Evolutionary conservation across 2,797 vertebrate genomes (phyloP), one percentile per base, ranked within the genome.

Genomic region (Crossoptilon crossoptilon): DNA sequence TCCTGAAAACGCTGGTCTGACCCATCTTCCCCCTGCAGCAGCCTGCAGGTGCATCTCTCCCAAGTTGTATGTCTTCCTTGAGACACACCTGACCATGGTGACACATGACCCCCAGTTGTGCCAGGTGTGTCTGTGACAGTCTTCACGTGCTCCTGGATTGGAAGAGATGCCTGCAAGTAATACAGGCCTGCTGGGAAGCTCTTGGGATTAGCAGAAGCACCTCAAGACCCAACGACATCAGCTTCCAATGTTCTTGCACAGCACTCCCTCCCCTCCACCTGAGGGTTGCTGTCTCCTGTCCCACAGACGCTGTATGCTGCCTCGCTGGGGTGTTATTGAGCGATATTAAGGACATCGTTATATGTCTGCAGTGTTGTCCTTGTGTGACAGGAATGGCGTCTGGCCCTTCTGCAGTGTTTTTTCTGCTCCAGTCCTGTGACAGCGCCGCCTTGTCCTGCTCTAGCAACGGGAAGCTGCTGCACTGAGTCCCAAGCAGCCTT

Each of bases 81-180:
- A 72, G 87, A 74, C 82, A 48, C n/a, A 4, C 67, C 76, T 81
- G 87, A 53, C 60, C 7, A 0, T 64, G 89, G 19, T 88, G 77
- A 88, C 89, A 95, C 90, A 92, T 93, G 94, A 96, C 93, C 76
- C 56, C 81, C 48, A 86, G 59, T 67, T 37, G 43, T 75, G 46
- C 78, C 51, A 86, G 70, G 73, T 41, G 44, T 75, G 51, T 78
- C 92, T 9, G 0, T 31, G 73, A 70, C 73, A 0, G 10, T 84
- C 70, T 72, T 82, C 5, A 1, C 0, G 6, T 73, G 67, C 72
- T 85, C 49, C 74, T 1, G 0, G 44, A 53, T 70, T 1, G 1
- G 70, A 93, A 82, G 60, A 92, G 74, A 84, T 76, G 76, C 64
- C 91, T 88, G 64, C 60, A 58, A 49, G 67, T 5, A 5, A 67